A percentile compares a stretch with the other conserved stretches of the same genome.
Evolutionary conservation across 2,797 vertebrate genomes (phyloP).

Genomic region (Poecilia picta): DNA sequence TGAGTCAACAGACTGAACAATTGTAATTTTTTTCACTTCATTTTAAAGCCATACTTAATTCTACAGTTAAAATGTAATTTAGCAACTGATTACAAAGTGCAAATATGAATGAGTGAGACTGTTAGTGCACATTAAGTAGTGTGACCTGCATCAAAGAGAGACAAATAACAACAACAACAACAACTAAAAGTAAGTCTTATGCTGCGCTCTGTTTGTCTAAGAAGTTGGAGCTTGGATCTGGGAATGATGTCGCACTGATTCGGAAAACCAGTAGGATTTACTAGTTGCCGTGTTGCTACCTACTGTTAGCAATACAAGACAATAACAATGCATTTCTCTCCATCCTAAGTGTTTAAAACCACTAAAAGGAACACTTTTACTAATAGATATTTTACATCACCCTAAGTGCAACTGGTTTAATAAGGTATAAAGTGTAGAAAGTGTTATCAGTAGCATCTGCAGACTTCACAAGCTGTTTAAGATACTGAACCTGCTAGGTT

Average conservation of each 20-base stretch:
- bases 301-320: not conserved
- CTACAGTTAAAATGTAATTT: conserved; percentile 4
- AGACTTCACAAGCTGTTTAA: conserved; percentile 2
- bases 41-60: conserved; percentile 10
- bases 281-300: not conserved
- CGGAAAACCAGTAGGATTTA: not conserved
- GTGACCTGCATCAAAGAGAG: conserved; percentile 7
- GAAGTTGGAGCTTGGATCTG: not conserved
- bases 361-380: not conserved
- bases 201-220: conserved; percentile 1
- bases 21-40: not conserved
- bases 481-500: not conserved
- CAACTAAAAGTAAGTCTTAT: not conserved
- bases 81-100: conserved; percentile 5
- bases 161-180: conserved; percentile 9
- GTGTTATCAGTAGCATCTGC: not conserved
- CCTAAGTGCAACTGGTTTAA: not conserved
- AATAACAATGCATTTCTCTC: not conserved
- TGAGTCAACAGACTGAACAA: not conserved
- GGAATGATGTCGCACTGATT: not conserved
- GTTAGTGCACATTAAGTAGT: conserved; percentile 11
- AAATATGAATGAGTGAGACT: conserved; percentile 11
- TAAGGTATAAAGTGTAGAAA: not conserved
- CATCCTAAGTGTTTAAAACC: conserved; percentile 1
- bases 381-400: not conserved